Percentiles rank a stretch among this genome's conserved stretches.
Conservation (phyloP, 2,797 vertebrate genomes). For the Rhynchotus rufescens region DNA sequence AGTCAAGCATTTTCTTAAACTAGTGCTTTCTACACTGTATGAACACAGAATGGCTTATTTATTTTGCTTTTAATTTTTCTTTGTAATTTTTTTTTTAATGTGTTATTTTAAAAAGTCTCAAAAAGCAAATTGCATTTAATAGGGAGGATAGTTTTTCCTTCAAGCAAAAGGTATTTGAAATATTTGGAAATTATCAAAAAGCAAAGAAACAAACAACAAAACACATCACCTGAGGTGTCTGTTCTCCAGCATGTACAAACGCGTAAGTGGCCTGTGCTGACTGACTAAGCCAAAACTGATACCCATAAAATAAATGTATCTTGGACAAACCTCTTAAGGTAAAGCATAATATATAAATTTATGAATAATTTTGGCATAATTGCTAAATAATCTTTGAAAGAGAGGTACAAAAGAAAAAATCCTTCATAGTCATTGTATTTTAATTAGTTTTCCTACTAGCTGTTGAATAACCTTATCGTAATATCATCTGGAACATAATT, state of each 20-base stretch:
- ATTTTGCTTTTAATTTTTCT: not conserved
- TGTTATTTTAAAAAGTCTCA: not conserved
- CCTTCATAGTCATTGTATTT: not conserved
- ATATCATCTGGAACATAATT: not conserved
- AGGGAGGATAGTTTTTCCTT: not conserved
- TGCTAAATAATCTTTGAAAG: not conserved
- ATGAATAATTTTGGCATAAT: too few species aligned
- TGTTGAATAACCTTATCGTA: not conserved
- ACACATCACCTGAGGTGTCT: not conserved
- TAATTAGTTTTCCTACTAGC: not conserved
- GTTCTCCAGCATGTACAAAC: not conserved
- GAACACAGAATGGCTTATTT: accelerated
- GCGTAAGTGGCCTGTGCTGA: not conserved
- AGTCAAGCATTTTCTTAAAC: not conserved
- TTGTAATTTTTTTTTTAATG: not conserved
- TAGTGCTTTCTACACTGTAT: not conserved
- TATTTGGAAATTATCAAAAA: not conserved
- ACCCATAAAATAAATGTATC: not conserved
- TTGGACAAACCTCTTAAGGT: not conserved
- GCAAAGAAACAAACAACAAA: not conserved
- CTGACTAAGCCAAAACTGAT: not conserved
- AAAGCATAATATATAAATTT: too few species aligned
- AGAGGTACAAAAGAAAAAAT: not conserved
- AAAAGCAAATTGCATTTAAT: not conserved
- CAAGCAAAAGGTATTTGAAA: not conserved